These are phyloP conservation scores for Tauraco erythrolophus DNA, from an alignment of 2,113 vertebrate species.

Conservation along the genomic window DNA sequence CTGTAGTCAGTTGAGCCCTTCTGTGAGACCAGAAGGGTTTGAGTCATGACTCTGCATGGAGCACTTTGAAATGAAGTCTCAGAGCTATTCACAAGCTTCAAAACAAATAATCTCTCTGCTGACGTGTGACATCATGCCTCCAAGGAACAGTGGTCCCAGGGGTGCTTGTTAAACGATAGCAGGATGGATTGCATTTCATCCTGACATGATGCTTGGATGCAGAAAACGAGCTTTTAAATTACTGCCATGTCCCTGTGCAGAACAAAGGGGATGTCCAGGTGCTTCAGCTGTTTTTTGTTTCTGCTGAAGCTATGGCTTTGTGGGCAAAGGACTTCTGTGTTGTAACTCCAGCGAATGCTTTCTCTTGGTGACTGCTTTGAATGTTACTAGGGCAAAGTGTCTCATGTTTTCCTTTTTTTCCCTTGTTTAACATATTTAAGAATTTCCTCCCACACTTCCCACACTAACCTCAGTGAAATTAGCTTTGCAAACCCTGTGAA, in stretches of 20 bases:
- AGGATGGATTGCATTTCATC: neutral
- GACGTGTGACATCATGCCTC: constrained; percentile 4
- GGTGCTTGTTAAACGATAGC: neutral
- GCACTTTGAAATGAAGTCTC: constrained; percentile 23
- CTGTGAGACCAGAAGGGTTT: constrained; percentile 14
- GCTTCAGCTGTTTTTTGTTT: neutral
- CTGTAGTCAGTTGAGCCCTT: neutral
- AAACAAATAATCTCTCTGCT: constrained; percentile 44
- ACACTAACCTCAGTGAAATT: neutral
- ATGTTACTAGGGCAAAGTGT: neutral
- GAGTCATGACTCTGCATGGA: neutral
- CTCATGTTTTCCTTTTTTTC: neutral
- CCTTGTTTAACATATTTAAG: neutral
- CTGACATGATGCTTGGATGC: neutral
- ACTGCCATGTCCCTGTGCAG: neutral
- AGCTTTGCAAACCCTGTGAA: neutral
- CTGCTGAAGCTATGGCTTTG: neutral
- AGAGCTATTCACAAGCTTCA: constrained; percentile 15
- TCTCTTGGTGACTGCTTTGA: neutral
- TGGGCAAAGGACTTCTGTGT: neutral
- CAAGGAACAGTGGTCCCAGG: constrained; percentile 9
- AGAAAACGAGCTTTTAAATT: constrained; percentile 19
- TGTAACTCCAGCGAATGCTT: neutral
- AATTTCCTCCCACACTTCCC: neutral
- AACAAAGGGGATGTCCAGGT: neutral